A percentile compares a stretch with the other conserved stretches of the same genome.
These are phyloP conservation scores for Epizoanthus ramosus DNA, from an alignment of 92 coral and sea anemone genomes.

Conservation along the genomic window DNA sequence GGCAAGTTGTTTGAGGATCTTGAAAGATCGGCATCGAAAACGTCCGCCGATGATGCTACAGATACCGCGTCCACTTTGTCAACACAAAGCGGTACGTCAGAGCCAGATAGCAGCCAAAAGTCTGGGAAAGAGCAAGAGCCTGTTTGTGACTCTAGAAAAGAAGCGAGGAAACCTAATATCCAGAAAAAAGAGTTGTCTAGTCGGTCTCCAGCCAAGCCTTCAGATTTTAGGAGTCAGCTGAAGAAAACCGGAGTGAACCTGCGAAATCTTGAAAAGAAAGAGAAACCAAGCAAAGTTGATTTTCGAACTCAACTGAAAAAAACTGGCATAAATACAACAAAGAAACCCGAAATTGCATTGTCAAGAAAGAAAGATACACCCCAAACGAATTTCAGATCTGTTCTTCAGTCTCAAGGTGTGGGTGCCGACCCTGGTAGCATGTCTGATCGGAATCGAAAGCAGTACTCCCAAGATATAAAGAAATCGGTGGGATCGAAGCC, in stretches of 20 bases:
- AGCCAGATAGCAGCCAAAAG: conserved; percentile 23
- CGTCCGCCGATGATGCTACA: conserved; percentile 46
- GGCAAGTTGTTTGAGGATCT: conserved; percentile 27
- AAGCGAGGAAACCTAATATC: neutral
- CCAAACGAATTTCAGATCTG: conserved; percentile 55
- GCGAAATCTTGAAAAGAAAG: conserved; percentile 41
- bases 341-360: neutral
- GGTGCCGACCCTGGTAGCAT: neutral
- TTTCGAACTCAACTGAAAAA: conserved; percentile 66
- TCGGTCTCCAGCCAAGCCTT: neutral
- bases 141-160: neutral
- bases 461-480: conserved; percentile 46
- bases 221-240: conserved; percentile 50
- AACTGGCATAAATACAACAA: conserved; percentile 42
- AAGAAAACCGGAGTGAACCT: conserved; percentile 58
- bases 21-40: conserved; percentile 36
- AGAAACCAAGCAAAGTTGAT: conserved; percentile 51
- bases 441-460: conserved; percentile 17
- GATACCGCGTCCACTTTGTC: conserved; percentile 44
- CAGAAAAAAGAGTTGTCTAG: conserved; percentile 10
- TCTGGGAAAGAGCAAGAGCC: conserved; percentile 15
- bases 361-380: conserved; percentile 41
- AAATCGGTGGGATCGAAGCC: conserved; percentile 37
- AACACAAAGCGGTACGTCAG: conserved; percentile 44
- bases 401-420: neutral